A percentile compares a stretch with the other conserved stretches of the same genome.
These are phyloP conservation scores for Amblyjoppa fuscipennis DNA, from an alignment of 2,888 invertebrate species.

Conservation along the genomic window DNA sequence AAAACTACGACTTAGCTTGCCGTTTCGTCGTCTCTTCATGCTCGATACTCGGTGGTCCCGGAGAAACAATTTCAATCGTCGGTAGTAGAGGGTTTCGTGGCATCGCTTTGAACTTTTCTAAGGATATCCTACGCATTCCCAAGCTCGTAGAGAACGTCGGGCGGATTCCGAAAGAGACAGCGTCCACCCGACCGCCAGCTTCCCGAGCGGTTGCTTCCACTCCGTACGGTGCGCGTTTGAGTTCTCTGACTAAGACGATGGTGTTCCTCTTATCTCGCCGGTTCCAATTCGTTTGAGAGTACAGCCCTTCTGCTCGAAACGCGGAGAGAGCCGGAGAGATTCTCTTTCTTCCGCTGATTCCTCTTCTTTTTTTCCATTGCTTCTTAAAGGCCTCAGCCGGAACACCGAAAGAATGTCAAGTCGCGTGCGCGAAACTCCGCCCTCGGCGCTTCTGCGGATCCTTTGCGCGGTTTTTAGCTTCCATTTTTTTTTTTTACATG, in stretches of 20 bases:
- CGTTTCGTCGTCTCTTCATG: constrained; percentile 23
- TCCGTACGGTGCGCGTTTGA: constrained; percentile 30
- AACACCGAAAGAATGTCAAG: constrained; percentile 31
- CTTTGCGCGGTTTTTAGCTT: not conserved
- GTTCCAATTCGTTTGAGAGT: constrained; percentile 67
- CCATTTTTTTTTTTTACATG: no score
- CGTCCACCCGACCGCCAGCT: not conserved
- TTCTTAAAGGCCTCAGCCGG: constrained; percentile 4
- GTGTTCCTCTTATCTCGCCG: constrained; percentile 54
- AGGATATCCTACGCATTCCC: constrained; percentile 80
- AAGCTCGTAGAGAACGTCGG: constrained; percentile 54
- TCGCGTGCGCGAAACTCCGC: constrained; percentile 25
- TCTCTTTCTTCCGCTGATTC: constrained; percentile 16
- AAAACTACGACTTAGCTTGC: not conserved
- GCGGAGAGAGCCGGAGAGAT: not conserved
- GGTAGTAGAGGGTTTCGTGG: constrained; percentile 59
- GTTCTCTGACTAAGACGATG: constrained; percentile 56
- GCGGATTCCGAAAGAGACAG: constrained; percentile 27
- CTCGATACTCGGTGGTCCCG: constrained; percentile 69
- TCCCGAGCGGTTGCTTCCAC: constrained; percentile 16
- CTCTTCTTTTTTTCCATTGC: not conserved
- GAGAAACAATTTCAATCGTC: constrained; percentile 83
- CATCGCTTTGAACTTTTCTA: constrained; percentile 81
- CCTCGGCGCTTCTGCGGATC: not conserved
- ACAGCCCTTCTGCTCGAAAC: constrained; percentile 1